Evolutionary conservation across 2,797 vertebrate species (phyloP), one percentile per base, ranked within the genome.

Genomic region (Phoebastria nigripes): DNA sequence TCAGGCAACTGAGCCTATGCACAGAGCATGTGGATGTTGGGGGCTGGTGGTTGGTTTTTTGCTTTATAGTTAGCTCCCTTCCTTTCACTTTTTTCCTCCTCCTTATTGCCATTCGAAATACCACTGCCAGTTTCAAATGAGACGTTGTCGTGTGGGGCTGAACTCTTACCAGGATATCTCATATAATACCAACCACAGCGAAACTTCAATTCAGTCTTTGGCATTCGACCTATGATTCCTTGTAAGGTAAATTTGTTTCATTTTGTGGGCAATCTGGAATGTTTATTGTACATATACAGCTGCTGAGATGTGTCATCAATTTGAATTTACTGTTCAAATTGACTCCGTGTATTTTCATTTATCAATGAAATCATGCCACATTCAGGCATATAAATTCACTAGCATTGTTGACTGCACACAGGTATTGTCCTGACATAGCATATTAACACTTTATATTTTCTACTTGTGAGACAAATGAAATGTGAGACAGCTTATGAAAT

Each of bases 271-370:
- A 49, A 69, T 41, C 25, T 51, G 31, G 21, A 79, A 51, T 37
- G 28, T 83, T 93, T 94, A 42, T 92, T 84, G 15, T 71, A 52
- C 6, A 8, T 65, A 44, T 26, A 22, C 16, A 42, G 42, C 24
- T 78, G 10, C 80, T 76, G 35, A 89, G 28, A 41, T 61, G 25
- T 61, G 35, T 79, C 69, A 81, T 82, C 76, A 74, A 20, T 93
- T 91, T 80, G 62, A 82, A 81, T 93, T 82, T 94, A 51, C 62
- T 77, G 76, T 72, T 94, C 41, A 76, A 14, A 88, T 58, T 37
- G 39, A 65, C 15, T 78, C n/a, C 3, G 2, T 69, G 31, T 52
- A 21, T 91, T 89, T 94, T 72, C 44, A 69, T 87, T 79, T 84
- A 14, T 72, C 86, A 77, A 1, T 65, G 87, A 78, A 82, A 84